These are phyloP conservation scores for Rhogogaster chlorosoma DNA, from an alignment of 2,888 invertebrate species.

Conservation along the genomic window DNA sequence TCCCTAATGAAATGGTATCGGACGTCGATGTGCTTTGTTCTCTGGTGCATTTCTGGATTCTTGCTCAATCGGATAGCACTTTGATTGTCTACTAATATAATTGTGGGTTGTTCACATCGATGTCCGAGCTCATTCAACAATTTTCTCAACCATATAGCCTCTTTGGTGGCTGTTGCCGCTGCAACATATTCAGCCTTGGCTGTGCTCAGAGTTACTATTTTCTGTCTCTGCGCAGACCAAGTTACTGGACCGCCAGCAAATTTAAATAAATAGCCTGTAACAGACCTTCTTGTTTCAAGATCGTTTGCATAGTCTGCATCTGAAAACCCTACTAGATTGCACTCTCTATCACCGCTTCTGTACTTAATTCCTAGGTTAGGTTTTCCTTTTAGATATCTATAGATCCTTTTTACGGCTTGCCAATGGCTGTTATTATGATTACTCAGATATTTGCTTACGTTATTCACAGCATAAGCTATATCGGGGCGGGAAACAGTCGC, in stretches of 20 bases:
- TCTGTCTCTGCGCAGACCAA: conserved; percentile 57
- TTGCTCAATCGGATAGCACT: conserved; percentile 58
- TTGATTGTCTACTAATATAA: conserved; percentile 59
- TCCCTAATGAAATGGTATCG: conserved; percentile 57
- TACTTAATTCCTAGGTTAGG: conserved; percentile 3
- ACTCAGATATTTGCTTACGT: conserved; percentile 21
- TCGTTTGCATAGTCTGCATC: conserved; percentile 27
- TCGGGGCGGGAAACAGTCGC: conserved; percentile 20
- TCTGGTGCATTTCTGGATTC: conserved; percentile 59
- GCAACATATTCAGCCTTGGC: conserved; percentile 63
- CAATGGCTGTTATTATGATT: conserved; percentile 1
- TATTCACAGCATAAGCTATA: conserved; percentile 14
- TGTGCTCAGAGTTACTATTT: conserved; percentile 57
- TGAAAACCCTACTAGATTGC: not conserved
- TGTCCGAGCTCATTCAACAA: conserved; percentile 55
- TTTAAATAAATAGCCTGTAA: conserved; percentile 57
- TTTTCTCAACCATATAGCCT: conserved; percentile 59
- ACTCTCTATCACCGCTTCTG: not conserved
- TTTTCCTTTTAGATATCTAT: not conserved
- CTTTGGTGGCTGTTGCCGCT: conserved; percentile 57
- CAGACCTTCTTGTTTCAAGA: conserved; percentile 54
- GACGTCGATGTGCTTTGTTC: conserved; percentile 60
- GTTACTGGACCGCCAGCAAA: conserved; percentile 54
- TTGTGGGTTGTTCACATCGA: conserved; percentile 39
- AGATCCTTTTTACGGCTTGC: conserved; percentile 21